Conservation (phyloP, 2,888 invertebrate genomes). For the Pasiphila rectangulata region DNA sequence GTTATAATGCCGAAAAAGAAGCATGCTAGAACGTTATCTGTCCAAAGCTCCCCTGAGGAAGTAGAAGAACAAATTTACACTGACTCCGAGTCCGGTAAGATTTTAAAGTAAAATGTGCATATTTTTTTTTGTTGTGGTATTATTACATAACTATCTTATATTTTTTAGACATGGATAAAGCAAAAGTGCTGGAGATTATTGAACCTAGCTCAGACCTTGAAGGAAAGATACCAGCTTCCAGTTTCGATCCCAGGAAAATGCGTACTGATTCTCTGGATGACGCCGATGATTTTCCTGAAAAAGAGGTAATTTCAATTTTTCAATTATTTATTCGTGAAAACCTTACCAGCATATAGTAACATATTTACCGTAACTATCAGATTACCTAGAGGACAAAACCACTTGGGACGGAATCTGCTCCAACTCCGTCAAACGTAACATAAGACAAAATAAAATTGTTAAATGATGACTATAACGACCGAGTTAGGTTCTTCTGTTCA, state of each 20-base stretch:
- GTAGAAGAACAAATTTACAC: conserved; percentile 78
- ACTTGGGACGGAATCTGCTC: no score
- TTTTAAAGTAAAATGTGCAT: background rate
- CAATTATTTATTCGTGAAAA: background rate
- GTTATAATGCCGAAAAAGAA: conserved; percentile 75
- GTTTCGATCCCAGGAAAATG: conserved; percentile 72
- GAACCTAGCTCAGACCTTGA: conserved; percentile 72
- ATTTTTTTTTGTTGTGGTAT: background rate
- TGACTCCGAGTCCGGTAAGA: conserved; percentile 76
- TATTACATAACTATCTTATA: background rate
- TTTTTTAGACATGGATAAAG: conserved; percentile 75
- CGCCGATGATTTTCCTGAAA: conserved; percentile 77
- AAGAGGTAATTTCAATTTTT: conserved; percentile 49
- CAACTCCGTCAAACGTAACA: no score
- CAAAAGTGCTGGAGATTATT: conserved; percentile 76
- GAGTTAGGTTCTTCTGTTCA: no score
- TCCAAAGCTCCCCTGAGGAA: conserved; percentile 78
- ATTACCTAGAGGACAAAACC: no score
- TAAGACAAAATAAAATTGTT: no score
- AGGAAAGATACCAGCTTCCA: conserved; percentile 58
- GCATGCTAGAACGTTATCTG: conserved; percentile 72
- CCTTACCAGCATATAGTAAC: no score
- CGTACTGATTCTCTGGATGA: conserved; percentile 77
- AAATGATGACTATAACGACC: no score
- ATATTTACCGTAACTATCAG: no score